Evolutionary conservation across 2,797 vertebrate species (phyloP).

Genomic region (Smutsia gigantea): DNA sequence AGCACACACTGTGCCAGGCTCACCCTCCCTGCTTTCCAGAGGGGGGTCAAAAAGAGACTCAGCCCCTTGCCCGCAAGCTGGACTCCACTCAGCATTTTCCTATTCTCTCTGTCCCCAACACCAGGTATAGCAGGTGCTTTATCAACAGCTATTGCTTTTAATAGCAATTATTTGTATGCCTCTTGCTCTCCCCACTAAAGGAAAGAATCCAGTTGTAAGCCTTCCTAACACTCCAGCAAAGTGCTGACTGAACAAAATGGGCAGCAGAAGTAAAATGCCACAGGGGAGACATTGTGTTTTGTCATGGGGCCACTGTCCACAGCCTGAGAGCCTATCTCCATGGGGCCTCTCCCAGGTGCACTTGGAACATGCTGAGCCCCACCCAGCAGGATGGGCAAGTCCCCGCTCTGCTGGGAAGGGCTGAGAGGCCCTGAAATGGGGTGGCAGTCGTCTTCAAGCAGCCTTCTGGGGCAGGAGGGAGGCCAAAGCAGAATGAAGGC

Average conservation of each 20-base stretch:
- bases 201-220: neutral
- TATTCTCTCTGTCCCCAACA: neutral
- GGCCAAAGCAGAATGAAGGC: neutral
- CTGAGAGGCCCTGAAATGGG: neutral
- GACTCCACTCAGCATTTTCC: neutral
- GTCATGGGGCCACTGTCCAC: neutral
- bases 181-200: neutral
- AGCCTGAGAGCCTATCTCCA: neutral
- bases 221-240: neutral
- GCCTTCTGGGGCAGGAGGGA: neutral
- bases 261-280: neutral
- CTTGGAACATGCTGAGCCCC: accelerated
- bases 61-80: neutral
- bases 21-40: neutral
- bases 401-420: neutral
- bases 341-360: neutral
- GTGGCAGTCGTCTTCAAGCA: neutral
- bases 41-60: neutral
- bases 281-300: neutral
- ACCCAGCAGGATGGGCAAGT: neutral
- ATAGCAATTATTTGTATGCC: neutral
- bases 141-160: neutral
- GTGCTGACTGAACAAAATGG: neutral
- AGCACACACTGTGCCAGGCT: neutral
- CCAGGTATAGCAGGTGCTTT: accelerated